Evolutionary conservation across 2,113 vertebrate species (phyloP).

Genomic region (Xiphophorus hellerii): DNA sequence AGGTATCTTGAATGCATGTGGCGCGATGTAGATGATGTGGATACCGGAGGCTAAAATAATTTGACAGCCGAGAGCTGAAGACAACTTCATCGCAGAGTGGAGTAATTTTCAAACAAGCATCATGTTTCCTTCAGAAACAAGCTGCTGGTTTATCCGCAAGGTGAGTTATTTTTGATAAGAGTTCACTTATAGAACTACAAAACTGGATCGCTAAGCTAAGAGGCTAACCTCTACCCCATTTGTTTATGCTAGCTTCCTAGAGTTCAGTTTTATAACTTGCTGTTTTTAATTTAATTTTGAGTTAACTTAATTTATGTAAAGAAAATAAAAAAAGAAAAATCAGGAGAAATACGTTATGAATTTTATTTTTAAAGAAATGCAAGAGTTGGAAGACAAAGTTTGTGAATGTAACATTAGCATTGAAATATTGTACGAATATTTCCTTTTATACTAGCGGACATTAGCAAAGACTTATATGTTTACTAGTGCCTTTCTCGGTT

Average conservation of each 20-base stretch:
- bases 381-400: background rate
- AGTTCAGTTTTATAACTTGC: background rate
- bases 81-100: background rate
- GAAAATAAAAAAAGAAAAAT: background rate
- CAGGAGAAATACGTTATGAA: background rate
- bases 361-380: too few relatives aligned
- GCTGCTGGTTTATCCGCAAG: slow-evolving; percentile 81
- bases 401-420: background rate
- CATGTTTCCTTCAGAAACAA: slow-evolving; percentile 74
- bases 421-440: background rate
- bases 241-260: slow-evolving; percentile 35
- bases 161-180: slow-evolving; percentile 59
- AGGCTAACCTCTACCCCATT: slow-evolving; percentile 16
- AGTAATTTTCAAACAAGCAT: background rate
- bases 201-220: background rate
- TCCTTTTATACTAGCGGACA: background rate
- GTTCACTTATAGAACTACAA: background rate
- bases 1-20: slow-evolving; percentile 78
- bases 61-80: slow-evolving; percentile 28
- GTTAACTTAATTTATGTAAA: background rate
- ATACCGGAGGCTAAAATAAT: slow-evolving; percentile 38
- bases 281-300: background rate
- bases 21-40: slow-evolving; percentile 73
- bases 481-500: too few relatives aligned
- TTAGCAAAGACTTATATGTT: too few relatives aligned